A percentile compares a stretch with the other conserved stretches of the same genome.
Conservation (phyloP, 2,113 vertebrate genomes). For the Turdus rufiventris region DNA sequence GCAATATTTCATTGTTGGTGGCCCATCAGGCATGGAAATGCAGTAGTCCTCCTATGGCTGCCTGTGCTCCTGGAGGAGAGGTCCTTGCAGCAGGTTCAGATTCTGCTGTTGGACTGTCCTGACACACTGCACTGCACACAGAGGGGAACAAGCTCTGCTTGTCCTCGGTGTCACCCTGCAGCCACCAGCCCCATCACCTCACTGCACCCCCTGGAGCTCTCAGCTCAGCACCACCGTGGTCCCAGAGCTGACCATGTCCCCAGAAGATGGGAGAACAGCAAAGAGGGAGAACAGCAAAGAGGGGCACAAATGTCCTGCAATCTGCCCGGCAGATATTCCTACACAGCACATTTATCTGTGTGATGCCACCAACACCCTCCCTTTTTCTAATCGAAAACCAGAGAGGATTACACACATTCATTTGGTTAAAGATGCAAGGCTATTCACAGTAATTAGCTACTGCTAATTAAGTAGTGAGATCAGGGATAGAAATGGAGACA, state of each 20-base stretch:
- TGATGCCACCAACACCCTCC: neutral
- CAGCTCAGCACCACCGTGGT: neutral
- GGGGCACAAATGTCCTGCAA: neutral
- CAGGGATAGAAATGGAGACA: neutral
- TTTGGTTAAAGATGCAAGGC: constrained; percentile 6
- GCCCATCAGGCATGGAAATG: neutral
- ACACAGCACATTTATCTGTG: neutral
- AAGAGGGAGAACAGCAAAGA: neutral
- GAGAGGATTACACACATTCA: neutral
- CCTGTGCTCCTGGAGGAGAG: neutral
- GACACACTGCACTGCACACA: neutral
- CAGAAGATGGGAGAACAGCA: neutral
- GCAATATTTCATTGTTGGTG: neutral
- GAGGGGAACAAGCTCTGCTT: neutral
- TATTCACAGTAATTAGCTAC: neutral
- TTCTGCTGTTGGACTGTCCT: neutral
- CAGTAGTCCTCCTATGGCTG: neutral
- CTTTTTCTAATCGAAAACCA: neutral
- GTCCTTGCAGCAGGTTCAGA: fast-evolving
- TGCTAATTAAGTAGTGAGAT: neutral
- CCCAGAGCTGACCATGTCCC: neutral
- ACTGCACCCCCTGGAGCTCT: fast-evolving
- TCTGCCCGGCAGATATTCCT: neutral
- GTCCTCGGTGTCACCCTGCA: neutral
- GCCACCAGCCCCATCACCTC: neutral